These are phyloP conservation scores for Myotis vivesi DNA, from an alignment of 2,797 vertebrate species.

Conservation along the genomic window DNA sequence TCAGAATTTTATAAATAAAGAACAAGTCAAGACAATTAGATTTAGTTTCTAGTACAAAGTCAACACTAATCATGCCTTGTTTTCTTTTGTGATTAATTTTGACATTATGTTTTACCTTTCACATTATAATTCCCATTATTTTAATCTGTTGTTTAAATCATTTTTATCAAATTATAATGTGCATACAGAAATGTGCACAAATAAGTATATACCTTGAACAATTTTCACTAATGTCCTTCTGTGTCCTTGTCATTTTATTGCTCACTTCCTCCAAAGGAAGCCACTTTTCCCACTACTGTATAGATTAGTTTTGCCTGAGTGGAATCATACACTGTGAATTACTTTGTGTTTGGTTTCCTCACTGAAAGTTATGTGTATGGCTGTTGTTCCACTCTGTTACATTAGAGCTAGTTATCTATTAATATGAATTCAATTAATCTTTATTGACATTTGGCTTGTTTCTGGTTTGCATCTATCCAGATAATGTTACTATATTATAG, in stretches of 20 bases:
- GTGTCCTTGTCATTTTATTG: background rate
- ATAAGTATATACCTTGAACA: background rate
- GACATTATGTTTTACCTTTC: slow-evolving; percentile 20
- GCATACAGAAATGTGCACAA: background rate
- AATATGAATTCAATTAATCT: background rate
- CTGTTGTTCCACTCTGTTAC: background rate
- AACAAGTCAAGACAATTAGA: slow-evolving; percentile 43
- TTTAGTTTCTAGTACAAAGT: slow-evolving; percentile 37
- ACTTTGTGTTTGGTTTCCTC: background rate
- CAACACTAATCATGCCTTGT: background rate
- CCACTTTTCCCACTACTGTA: background rate
- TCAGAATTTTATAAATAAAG: slow-evolving; percentile 56
- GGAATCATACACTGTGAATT: too few species aligned
- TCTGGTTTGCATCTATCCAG: background rate
- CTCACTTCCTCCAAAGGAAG: background rate
- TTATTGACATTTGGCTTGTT: slow-evolving; percentile 6
- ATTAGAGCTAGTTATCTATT: background rate
- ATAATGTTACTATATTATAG: background rate
- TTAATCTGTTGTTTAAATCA: slow-evolving; percentile 20
- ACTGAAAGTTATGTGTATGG: background rate
- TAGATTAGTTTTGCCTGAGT: background rate
- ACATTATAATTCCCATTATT: slow-evolving; percentile 7
- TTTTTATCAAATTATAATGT: slow-evolving; percentile 1
- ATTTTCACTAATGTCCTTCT: background rate
- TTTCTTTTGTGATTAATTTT: slow-evolving; percentile 44